phyloP scores from a whole-genome alignment of 1,140 invertebrate genomes.

The Psix sp. region DNA sequence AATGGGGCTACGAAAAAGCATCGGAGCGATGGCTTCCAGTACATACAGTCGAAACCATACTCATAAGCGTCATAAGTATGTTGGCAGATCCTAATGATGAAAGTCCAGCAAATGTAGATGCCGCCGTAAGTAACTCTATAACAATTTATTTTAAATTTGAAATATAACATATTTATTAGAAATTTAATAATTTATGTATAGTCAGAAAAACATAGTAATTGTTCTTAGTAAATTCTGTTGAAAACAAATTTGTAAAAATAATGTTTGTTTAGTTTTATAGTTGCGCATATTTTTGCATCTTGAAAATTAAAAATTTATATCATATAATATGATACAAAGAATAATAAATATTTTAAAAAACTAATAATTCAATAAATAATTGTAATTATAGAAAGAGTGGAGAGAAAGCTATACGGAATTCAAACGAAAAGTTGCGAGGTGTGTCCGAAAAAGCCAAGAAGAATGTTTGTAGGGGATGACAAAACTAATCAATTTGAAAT shows the following conservation, averaged over 20 bases:
- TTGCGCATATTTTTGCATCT: too few species aligned
- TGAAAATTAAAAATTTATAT: too few species aligned
- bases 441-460: constrained; percentile 99
- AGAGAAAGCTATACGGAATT: constrained; percentile 97
- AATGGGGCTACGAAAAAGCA: constrained; percentile 99
- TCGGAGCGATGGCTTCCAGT: constrained; percentile 99
- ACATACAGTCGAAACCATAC: constrained; percentile 99
- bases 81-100: constrained; percentile 99
- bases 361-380: neutral
- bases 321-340: neutral
- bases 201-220: too few species aligned
- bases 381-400: constrained; percentile 94
- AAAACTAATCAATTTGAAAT: constrained; percentile 76
- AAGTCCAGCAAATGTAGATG: constrained; percentile 99
- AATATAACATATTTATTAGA: too few species aligned
- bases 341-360: neutral
- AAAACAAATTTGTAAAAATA: too few species aligned
- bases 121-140: constrained; percentile 88
- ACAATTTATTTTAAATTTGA: too few species aligned
- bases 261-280: too few species aligned
- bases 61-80: constrained; percentile 99
- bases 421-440: constrained; percentile 97
- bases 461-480: constrained; percentile 86
- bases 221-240: too few species aligned
- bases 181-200: too few species aligned